phyloP scores from a whole-genome alignment of 2,797 vertebrate species.

The Eremophila alpestris region DNA sequence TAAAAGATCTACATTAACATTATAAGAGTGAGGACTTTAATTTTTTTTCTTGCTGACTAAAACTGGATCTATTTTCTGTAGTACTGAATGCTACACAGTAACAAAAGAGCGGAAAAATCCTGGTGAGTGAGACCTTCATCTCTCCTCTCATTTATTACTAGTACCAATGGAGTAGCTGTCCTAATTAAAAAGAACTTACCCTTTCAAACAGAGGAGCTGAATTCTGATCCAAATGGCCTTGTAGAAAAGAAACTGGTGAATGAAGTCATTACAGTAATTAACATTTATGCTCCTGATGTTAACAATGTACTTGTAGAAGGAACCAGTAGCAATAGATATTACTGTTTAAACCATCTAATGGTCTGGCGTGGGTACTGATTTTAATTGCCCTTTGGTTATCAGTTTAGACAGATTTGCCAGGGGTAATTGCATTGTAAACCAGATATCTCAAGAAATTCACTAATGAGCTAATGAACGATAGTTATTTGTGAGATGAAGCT shows the following conservation, averaged over 20 bases:
- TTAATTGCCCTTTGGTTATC: constrained; percentile 68
- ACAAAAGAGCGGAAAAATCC: not conserved
- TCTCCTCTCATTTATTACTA: constrained; percentile 46
- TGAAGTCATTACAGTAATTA: constrained; percentile 74
- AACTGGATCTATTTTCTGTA: not conserved
- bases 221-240: constrained; percentile 64
- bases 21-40: not conserved
- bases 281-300: constrained; percentile 57
- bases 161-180: constrained; percentile 54
- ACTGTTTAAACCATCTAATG: constrained; percentile 22
- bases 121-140: not conserved
- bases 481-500: constrained; percentile 20
- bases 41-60: not conserved
- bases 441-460: constrained; percentile 37
- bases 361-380: constrained; percentile 27
- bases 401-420: constrained; percentile 49
- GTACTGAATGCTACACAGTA: not conserved
- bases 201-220: constrained; percentile 53
- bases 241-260: constrained; percentile 68
- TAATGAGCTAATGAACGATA: not conserved
- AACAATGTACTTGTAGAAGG: constrained; percentile 47
- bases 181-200: constrained; percentile 67
- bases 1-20: not conserved
- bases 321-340: constrained; percentile 25
- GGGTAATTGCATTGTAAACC: constrained; percentile 22